These are phyloP conservation scores for Pollenia labialis DNA, from an alignment of 2,888 invertebrate species.

Conservation along the genomic window DNA sequence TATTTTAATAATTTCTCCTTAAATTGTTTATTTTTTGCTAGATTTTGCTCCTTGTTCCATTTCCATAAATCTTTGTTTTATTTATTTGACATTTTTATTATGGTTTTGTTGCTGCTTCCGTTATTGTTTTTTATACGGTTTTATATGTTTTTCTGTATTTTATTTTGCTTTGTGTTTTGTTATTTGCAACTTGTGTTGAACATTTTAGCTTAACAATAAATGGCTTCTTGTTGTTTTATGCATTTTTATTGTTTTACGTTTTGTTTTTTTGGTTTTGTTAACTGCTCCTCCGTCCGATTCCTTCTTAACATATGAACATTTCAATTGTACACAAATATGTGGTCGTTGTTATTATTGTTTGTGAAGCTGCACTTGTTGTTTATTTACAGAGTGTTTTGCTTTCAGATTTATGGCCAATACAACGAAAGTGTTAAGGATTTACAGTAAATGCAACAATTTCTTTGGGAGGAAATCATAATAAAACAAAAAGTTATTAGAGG, in stretches of 20 bases:
- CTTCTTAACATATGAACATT: conserved; percentile 51
- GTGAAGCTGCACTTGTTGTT: conserved; percentile 49
- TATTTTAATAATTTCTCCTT: conserved; percentile 12
- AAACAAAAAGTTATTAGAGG: background rate
- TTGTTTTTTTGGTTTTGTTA: conserved; percentile 2
- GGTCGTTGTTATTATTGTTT: conserved; percentile 50
- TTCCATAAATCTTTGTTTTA: conserved; percentile 68
- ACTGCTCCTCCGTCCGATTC: conserved; percentile 13
- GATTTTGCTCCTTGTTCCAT: conserved; percentile 31
- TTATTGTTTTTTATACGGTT: conserved; percentile 57
- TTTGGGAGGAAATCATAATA: background rate
- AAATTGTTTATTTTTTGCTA: background rate
- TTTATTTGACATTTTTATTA: conserved; percentile 73
- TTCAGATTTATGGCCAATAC: conserved; percentile 54
- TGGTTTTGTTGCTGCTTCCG: conserved; percentile 48
- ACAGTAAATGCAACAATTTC: conserved; percentile 36
- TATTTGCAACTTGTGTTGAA: conserved; percentile 51
- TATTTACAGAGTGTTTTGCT: conserved; percentile 50
- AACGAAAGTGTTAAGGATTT: conserved; percentile 54
- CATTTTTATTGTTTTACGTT: conserved; percentile 48
- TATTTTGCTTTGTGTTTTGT: conserved; percentile 20
- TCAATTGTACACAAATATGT: conserved; percentile 59
- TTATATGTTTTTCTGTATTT: background rate
- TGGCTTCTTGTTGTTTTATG: conserved; percentile 54
- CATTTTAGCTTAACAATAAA: conserved; percentile 61